Evolutionary conservation across 2,797 vertebrate genomes (phyloP).

Genomic region (Syngnathus acus): DNA sequence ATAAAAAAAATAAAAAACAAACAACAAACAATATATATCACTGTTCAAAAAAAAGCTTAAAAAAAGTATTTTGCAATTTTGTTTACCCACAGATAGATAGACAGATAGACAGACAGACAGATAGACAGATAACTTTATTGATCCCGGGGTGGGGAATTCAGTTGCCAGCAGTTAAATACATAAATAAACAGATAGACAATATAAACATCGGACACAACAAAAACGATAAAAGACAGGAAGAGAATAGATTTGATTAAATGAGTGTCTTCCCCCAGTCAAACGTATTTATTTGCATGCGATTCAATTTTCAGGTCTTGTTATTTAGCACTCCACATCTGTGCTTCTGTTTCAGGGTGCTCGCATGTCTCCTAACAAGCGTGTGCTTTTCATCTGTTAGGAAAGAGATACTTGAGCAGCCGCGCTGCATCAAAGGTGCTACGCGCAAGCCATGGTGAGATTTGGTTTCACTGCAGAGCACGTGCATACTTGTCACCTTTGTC

Average conservation of each 20-base stretch:
- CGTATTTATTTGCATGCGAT: neutral
- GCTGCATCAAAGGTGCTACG: constrained; percentile 53
- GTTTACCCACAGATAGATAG: too few species aligned
- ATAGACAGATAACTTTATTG: too few species aligned
- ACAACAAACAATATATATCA: too few species aligned
- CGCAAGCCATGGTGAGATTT: constrained; percentile 43
- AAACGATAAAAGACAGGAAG: too few species aligned
- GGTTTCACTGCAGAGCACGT: constrained; percentile 54
- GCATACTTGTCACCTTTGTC: constrained; percentile 56
- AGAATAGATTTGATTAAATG: too few species aligned
- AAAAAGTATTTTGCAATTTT: too few species aligned
- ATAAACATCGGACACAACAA: too few species aligned
- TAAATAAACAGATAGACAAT: too few species aligned
- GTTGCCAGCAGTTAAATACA: too few species aligned
- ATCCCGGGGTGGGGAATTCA: too few species aligned
- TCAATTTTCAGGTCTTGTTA: constrained; percentile 10
- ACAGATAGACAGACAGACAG: too few species aligned
- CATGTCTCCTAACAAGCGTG: constrained; percentile 32
- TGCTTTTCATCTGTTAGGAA: constrained; percentile 63
- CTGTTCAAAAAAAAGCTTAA: neutral
- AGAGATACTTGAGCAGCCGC: constrained; percentile 52
- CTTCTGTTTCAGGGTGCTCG: constrained; percentile 45
- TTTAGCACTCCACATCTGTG: constrained; percentile 19
- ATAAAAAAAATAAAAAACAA: too few species aligned
- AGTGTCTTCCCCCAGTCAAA: neutral